These are phyloP conservation scores for Lucinisca nassula DNA, from an alignment of 2,888 invertebrate species.

Conservation along the genomic window DNA sequence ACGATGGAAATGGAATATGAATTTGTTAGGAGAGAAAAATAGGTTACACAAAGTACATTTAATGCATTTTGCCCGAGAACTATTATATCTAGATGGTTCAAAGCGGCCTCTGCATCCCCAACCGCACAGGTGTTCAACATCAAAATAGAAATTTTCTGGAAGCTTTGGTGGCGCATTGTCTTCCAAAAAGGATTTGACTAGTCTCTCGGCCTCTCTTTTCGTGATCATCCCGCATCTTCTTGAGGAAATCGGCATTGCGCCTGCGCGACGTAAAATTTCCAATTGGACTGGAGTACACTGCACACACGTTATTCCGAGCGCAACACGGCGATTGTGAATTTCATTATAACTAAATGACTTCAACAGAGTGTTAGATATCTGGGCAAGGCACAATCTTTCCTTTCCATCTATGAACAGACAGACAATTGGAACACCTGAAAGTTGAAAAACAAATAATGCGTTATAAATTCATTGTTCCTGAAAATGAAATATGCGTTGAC, in stretches of 20 bases:
- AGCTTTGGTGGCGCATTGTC: slow-evolving; percentile 90
- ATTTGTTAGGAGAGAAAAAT: slow-evolving; percentile 99
- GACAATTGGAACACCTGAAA: slow-evolving; percentile 94
- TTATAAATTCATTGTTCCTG: too few relatives aligned
- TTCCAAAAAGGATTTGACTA: slow-evolving; percentile 98
- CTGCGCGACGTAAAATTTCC: slow-evolving; percentile 97
- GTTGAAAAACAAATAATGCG: too few relatives aligned
- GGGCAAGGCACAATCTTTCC: slow-evolving; percentile 97
- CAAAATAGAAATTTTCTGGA: slow-evolving; percentile 98
- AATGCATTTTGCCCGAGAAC: slow-evolving; percentile 98
- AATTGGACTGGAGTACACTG: slow-evolving; percentile 98
- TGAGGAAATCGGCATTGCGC: slow-evolving; percentile 88
- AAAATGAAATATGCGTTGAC: too few relatives aligned
- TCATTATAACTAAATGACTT: slow-evolving; percentile 99
- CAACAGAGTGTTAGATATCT: slow-evolving; percentile 98
- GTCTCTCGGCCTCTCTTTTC: slow-evolving; percentile 94
- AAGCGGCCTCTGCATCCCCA: slow-evolving; percentile 95
- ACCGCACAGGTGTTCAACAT: slow-evolving; percentile 97
- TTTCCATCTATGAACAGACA: slow-evolving; percentile 97
- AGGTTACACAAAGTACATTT: slow-evolving; percentile 97
- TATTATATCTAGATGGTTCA: slow-evolving; percentile 89
- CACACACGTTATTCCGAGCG: slow-evolving; percentile 95
- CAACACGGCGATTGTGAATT: slow-evolving; percentile 96
- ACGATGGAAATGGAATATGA: slow-evolving; percentile 98
- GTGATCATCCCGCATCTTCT: slow-evolving; percentile 96